Base-by-base conservation (phyloP, 1,140 invertebrate species). In the Rhynchophorus ferrugineus region DNA sequence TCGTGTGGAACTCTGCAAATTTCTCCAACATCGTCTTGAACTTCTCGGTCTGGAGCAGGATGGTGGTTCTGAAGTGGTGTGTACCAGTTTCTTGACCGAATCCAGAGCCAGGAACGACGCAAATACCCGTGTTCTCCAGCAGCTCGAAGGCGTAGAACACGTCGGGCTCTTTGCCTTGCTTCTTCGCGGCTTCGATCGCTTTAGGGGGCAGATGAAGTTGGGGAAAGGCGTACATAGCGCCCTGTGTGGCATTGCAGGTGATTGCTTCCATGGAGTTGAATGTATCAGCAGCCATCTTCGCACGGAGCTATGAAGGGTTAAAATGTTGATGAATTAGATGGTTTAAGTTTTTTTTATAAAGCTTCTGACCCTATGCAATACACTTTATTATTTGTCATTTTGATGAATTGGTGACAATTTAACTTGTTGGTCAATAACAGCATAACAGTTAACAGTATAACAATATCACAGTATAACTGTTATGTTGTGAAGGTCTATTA, bases 211-310 rank as follows among this genome's bases (percentile, higher is more conserved):
- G 62, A 24, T 76, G 74, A 33, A 94, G 70, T 57, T 79, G 77
- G 2, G 95, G 95, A 69, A 98, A 95, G 29, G 94, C 94, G 71
- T 99, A 98, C 95, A 99, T 98, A 1, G 95, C 93, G 13, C 95
- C 94, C 89, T 93, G 68, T 49, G 96, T 87, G 44, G 77, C 69
- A 68, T 93, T 92, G 61, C 89, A 93, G 29, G 71, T 81, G 61
- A 94, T 90, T n/a, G 93, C 93, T 60, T 89, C 80, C 66, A 98
- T 92, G 24, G 76, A 77, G 72, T 97, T 98, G 61, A 99, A 89
- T 2, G 91, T 88, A 21, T 95, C 83, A 1, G 85, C 85, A 17
- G 97, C 88, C 71, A 98, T 78, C 58, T 82, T 76, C 44, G 88
- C 95, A 62, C 78, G 78, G 64, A 29, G 66, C 66, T 68, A 49